Conservation (phyloP, 1,140 invertebrate genomes). For the Danaus plexippus region DNA sequence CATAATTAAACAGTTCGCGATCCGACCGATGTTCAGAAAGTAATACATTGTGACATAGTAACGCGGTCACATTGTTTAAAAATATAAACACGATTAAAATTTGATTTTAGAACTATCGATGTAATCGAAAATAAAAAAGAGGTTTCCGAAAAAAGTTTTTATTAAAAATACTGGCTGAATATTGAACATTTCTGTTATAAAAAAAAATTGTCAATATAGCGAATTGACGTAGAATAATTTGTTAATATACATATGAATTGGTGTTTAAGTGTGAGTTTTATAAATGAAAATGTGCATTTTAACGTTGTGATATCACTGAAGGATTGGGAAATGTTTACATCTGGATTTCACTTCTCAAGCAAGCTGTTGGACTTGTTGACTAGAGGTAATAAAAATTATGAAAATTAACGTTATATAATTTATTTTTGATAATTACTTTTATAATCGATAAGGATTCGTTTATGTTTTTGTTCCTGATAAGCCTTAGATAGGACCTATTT, state of each 20-base stretch:
- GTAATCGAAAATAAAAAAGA: not conserved
- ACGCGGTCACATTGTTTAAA: not conserved
- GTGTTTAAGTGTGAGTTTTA: slow-evolving; percentile 15
- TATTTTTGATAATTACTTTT: no score
- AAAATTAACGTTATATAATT: no score
- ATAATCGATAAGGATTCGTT: no score
- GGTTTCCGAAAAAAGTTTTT: not conserved
- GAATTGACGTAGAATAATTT: not conserved
- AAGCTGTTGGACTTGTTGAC: slow-evolving; percentile 60
- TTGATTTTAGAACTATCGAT: not conserved
- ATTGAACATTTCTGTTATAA: slow-evolving; percentile 3
- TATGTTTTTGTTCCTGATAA: no score
- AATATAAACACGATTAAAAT: slow-evolving; percentile 4
- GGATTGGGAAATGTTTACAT: slow-evolving; percentile 39
- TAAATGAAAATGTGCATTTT: slow-evolving; percentile 3
- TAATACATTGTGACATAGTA: slow-evolving; percentile 24
- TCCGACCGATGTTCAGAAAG: slow-evolving; percentile 42
- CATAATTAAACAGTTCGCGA: slow-evolving; percentile 67
- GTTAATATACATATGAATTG: slow-evolving; percentile 16
- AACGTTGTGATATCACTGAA: slow-evolving; percentile 7
- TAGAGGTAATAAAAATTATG: slow-evolving; percentile 32
- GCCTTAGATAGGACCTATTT: no score
- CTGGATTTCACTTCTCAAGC: slow-evolving; percentile 66
- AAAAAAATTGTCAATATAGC: slow-evolving; percentile 6
- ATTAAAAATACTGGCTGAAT: not conserved